Evolutionary conservation across 2,888 invertebrate genomes (phyloP).

Genomic region (Halocaridina rubra): DNA sequence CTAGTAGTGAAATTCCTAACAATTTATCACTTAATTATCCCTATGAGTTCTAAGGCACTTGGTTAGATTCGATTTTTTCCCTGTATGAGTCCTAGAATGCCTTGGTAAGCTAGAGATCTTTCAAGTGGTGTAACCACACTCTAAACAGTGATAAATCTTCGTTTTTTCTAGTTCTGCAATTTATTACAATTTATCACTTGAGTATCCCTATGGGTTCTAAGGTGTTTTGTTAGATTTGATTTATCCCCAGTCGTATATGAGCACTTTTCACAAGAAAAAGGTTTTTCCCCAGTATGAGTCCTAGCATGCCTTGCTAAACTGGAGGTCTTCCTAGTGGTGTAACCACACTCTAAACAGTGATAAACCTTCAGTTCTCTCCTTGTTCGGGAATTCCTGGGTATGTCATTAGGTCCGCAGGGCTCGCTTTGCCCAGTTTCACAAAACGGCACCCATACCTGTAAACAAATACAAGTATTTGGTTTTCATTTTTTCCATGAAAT

Average conservation of each 20-base stretch:
- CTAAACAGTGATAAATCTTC: no score
- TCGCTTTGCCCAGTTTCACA: no score
- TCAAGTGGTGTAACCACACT: slow-evolving; percentile 5
- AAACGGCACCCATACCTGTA: no score
- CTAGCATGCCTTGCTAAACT: slow-evolving; percentile 16
- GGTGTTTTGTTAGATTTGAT: slow-evolving; percentile 1
- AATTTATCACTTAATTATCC: no score
- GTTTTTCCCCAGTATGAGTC: slow-evolving; percentile 40
- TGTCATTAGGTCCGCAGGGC: no score
- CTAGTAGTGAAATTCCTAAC: no score
- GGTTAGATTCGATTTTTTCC: slow-evolving; percentile 8
- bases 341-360: slow-evolving; percentile 32
- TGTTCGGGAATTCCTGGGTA: no score
- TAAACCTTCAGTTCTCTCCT: no score
- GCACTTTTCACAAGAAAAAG: slow-evolving; percentile 6
- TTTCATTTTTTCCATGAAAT: no score
- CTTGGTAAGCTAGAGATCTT: slow-evolving; percentile 7
- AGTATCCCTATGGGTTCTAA: background rate
- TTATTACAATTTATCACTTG: background rate
- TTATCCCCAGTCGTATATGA: slow-evolving; percentile 12
- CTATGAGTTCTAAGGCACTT: no score
- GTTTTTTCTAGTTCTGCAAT: no score
- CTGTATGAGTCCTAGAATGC: slow-evolving; percentile 3
- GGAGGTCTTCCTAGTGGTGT: slow-evolving; percentile 30
- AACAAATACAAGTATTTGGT: no score